A percentile compares a stretch with the other conserved stretches of the same genome.
These are phyloP conservation scores for Pheosia tremula DNA, from an alignment of 2,888 invertebrate genomes.

Conservation along the genomic window DNA sequence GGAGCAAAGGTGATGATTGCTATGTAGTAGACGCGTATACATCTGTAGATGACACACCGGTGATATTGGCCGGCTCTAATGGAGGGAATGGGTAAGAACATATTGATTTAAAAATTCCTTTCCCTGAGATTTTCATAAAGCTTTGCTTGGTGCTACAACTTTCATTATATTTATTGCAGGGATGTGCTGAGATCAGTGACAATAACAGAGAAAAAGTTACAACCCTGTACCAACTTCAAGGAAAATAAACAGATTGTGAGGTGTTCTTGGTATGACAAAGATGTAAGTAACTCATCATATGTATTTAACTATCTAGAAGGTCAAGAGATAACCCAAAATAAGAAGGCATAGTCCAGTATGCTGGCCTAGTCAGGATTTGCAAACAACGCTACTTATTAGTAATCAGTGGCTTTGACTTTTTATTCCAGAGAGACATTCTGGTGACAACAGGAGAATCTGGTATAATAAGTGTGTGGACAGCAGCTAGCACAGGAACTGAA, in stretches of 20 bases:
- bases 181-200: conserved; percentile 63
- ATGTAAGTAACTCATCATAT: conserved; percentile 73
- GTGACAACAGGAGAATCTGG: conserved; percentile 91
- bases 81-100: conserved; percentile 81
- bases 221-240: conserved; percentile 82
- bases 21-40: conserved; percentile 87
- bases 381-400: not conserved
- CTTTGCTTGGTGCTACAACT: no score
- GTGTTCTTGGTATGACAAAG: conserved; percentile 86
- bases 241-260: conserved; percentile 89
- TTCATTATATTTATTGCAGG: conserved; percentile 39
- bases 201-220: conserved; percentile 76
- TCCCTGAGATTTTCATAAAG: no score
- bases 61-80: conserved; percentile 87
- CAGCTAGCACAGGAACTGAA: conserved; percentile 21
- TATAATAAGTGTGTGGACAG: conserved; percentile 86
- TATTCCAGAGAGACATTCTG: conserved; percentile 82
- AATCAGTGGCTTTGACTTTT: not conserved
- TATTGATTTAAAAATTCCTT: not conserved
- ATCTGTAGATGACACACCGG: conserved; percentile 70
- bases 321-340: no score
- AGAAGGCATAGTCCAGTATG: no score
- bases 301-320: not conserved
- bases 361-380: not conserved
- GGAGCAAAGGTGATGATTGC: conserved; percentile 85